A percentile compares a stretch with the other conserved stretches of the same genome.
Conservation (phyloP, 1,140 invertebrate species). For the Eueides isabella region DNA sequence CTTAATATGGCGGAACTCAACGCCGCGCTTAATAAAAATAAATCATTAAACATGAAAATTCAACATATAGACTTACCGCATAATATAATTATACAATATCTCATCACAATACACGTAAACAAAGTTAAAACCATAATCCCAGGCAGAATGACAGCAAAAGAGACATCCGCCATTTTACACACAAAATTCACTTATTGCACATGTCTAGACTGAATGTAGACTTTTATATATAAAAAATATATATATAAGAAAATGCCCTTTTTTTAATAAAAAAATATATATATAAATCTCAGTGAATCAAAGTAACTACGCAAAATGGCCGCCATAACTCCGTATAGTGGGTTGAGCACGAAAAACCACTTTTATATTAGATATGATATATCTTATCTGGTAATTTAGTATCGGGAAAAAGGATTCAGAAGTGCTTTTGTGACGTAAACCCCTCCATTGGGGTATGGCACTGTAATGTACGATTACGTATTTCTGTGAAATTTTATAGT, state of each 20-base stretch:
- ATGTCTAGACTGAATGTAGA: background rate
- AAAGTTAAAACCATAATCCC: conserved; percentile 35
- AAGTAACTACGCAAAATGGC: conserved; percentile 22
- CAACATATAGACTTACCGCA: conserved; percentile 40
- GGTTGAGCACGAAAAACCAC: conserved; percentile 23
- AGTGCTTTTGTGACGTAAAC: conserved; percentile 39
- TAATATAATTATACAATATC: conserved; percentile 39
- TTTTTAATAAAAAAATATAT: background rate
- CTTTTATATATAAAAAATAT: background rate
- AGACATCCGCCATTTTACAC: conserved; percentile 32
- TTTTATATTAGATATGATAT: conserved; percentile 33
- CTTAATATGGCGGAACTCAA: background rate
- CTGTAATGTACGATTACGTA: background rate
- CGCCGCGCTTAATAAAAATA: background rate
- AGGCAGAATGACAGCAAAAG: conserved; percentile 34
- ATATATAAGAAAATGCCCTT: background rate
- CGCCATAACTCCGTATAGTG: conserved; percentile 4
- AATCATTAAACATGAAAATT: conserved; percentile 5
- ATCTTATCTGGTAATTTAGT: conserved; percentile 40
- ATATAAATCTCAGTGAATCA: conserved; percentile 14
- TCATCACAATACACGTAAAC: conserved; percentile 37
- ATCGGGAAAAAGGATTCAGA: conserved; percentile 38
- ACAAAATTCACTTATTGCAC: background rate
- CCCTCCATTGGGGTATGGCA: background rate
- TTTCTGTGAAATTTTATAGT: background rate